Evolutionary conservation across 2,888 invertebrate genomes (phyloP).

Genomic region (Chymomyza caudatula): DNA sequence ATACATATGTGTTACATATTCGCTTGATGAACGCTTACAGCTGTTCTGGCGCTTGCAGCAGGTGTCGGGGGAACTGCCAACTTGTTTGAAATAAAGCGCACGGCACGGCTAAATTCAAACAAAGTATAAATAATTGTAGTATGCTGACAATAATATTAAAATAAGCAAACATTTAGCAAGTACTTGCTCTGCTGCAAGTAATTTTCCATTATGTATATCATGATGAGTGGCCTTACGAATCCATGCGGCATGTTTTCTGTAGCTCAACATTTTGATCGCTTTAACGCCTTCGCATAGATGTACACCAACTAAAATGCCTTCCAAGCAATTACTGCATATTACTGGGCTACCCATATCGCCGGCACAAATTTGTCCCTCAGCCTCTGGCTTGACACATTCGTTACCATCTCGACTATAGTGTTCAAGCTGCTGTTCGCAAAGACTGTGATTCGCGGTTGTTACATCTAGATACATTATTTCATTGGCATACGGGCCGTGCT

Average conservation of each 20-base stretch:
- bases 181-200: too few species aligned
- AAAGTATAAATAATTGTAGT: too few species aligned
- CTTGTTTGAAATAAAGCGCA: not conserved
- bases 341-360: constrained; percentile 55
- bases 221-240: not conserved
- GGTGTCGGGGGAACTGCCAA: not conserved
- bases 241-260: not conserved
- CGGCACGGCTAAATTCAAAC: not conserved
- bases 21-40: constrained; percentile 22
- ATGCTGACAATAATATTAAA: too few species aligned
- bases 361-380: constrained; percentile 30
- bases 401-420: not conserved
- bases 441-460: accelerated
- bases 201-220: too few species aligned
- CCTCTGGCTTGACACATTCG: constrained; percentile 30
- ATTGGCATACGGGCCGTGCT: constrained; percentile 55
- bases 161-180: too few species aligned
- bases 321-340: constrained; percentile 26
- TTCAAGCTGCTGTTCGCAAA: constrained; percentile 9
- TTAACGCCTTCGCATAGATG: constrained; percentile 25
- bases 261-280: constrained; percentile 41
- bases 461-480: constrained; percentile 45
- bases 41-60: constrained; percentile 35
- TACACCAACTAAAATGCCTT: constrained; percentile 42
- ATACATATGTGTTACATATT: constrained; percentile 36